These are phyloP conservation scores for Myrmecophaga tridactyla DNA, from an alignment of 2,113 vertebrate species.

Conservation along the genomic window DNA sequence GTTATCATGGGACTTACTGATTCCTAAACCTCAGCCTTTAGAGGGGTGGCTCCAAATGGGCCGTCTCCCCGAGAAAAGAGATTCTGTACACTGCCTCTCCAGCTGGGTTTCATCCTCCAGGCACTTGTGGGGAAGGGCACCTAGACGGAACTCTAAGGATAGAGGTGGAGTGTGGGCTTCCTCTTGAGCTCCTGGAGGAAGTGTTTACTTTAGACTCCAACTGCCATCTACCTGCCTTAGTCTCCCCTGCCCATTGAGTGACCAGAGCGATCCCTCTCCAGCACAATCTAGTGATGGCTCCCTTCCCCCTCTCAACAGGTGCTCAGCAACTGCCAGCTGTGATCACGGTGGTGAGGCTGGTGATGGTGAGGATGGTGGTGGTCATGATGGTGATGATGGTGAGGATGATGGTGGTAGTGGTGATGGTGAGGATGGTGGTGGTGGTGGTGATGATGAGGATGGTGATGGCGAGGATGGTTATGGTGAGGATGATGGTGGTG, in stretches of 20 bases:
- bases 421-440: rapidly evolving
- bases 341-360: too few relatives aligned
- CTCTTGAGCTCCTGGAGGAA: not conserved
- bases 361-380: too few relatives aligned
- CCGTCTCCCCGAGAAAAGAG: not conserved
- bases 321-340: too few relatives aligned
- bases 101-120: not conserved
- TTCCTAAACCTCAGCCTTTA: not conserved
- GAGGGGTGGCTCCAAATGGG: not conserved
- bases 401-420: rapidly evolving
- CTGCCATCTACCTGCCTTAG: not conserved
- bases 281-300: not conserved
- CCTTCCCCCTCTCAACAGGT: not conserved
- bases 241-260: not conserved
- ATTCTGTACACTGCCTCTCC: not conserved
- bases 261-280: not conserved
- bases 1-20: not conserved
- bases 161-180: not conserved
- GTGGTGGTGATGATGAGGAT: too few relatives aligned
- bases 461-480: too few relatives aligned
- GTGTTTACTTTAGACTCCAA: not conserved
- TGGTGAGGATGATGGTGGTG: too few relatives aligned
- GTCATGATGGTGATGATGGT: too few relatives aligned
- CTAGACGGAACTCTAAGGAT: too few relatives aligned
- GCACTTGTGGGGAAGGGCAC: not conserved